These are phyloP conservation scores for Apostichopus japonicus DNA, from an alignment of 35 echinoderm and acorn worm genomes.

Conservation along the genomic window DNA sequence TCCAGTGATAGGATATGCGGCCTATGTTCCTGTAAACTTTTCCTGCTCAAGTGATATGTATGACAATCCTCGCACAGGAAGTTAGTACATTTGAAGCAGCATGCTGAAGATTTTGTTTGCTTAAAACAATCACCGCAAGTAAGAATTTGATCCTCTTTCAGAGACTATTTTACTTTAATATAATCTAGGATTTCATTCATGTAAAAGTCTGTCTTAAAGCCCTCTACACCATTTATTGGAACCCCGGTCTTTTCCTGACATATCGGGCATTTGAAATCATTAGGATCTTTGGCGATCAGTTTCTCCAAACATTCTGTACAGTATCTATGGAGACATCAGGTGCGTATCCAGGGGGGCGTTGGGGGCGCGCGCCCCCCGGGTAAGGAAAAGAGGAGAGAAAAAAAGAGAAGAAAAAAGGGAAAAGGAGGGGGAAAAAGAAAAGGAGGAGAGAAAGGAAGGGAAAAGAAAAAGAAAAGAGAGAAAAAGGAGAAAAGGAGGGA, in stretches of 20 bases:
- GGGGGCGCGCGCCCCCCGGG: no score
- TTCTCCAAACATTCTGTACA: not conserved
- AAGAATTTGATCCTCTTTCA: not conserved
- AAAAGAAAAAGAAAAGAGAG: no score
- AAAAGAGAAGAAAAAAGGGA: no score
- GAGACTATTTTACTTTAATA: not conserved
- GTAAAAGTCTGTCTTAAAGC: constrained; percentile 3
- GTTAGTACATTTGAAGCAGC: not conserved
- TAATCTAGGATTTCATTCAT: not conserved
- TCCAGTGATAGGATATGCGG: not conserved
- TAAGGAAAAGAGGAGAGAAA: no score
- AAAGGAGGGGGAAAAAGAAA: no score
- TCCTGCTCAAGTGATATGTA: constrained; percentile 5
- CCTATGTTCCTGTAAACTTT: not conserved
- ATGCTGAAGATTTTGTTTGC: not conserved
- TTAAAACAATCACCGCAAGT: not conserved
- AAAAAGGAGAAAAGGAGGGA: no score
- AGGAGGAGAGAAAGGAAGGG: no score
- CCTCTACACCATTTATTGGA: not conserved
- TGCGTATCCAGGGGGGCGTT: no score
- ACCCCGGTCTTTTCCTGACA: not conserved
- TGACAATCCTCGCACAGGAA: not conserved
- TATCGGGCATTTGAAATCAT: not conserved
- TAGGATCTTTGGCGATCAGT: not conserved
- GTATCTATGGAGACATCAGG: no score